Evolutionary conservation across 2,797 vertebrate species (phyloP).

Genomic region (Morus bassanus): DNA sequence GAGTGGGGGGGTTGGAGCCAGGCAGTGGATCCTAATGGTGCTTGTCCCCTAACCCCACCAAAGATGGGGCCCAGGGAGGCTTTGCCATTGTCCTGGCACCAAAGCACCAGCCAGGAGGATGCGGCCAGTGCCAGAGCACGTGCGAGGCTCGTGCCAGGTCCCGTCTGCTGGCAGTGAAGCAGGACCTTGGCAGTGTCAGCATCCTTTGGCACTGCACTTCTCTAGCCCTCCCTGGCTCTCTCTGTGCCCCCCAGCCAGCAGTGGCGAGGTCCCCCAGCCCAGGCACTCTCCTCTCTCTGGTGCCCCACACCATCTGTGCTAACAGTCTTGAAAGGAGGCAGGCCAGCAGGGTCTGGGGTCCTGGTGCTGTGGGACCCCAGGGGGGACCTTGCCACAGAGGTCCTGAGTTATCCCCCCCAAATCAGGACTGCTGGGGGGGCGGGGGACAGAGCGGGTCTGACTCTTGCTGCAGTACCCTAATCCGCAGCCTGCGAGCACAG

Average conservation of each 20-base stretch:
- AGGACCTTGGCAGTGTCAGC: neutral
- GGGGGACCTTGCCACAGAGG: accelerated
- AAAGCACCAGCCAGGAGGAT: neutral
- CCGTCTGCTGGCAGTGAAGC: neutral
- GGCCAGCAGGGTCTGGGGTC: accelerated
- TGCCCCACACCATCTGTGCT: accelerated
- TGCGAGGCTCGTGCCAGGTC: neutral
- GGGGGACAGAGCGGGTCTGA: neutral
- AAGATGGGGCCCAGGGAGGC: neutral
- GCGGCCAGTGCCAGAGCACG: accelerated
- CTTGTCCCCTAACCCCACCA: neutral
- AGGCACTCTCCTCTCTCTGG: neutral
- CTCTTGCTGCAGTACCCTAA: neutral
- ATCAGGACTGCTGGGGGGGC: neutral
- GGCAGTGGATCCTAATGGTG: neutral
- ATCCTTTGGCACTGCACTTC: neutral
- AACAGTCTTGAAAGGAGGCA: neutral
- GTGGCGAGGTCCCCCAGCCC: accelerated
- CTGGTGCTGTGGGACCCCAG: neutral
- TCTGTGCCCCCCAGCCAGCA: accelerated
- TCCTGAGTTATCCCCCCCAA: neutral
- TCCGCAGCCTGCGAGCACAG: neutral
- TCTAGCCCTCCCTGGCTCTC: neutral
- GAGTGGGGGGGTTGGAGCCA: neutral
- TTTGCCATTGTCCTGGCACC: neutral